A percentile compares a stretch with the other conserved stretches of the same genome.
Conservation (phyloP, 2,888 invertebrate species). For the Tipula vernalis region DNA sequence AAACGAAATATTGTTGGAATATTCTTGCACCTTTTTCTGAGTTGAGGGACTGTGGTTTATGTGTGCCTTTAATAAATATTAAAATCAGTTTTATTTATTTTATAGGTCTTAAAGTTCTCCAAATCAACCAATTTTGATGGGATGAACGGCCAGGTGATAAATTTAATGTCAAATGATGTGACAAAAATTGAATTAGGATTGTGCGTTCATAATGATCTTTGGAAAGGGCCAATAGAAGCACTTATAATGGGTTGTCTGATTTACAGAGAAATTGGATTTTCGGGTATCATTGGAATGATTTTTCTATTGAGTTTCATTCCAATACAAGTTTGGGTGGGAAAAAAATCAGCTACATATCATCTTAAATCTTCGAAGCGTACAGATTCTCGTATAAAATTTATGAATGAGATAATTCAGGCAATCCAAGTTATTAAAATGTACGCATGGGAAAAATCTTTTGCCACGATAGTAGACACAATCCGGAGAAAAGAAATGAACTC, state of each 20-base stretch:
- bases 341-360: constrained; percentile 51
- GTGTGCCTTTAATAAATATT: too few species aligned
- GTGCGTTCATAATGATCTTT: constrained; percentile 79
- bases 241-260: constrained; percentile 40
- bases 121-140: constrained; percentile 76
- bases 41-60: too few species aligned
- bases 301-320: constrained; percentile 61
- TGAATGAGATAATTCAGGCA: constrained; percentile 79
- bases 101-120: constrained; percentile 47
- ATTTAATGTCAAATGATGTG: constrained; percentile 92
- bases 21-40: not conserved
- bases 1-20: not conserved
- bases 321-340: constrained; percentile 59
- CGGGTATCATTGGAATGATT: constrained; percentile 56
- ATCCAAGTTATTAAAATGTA: constrained; percentile 84
- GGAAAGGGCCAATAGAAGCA: constrained; percentile 70
- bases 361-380: constrained; percentile 62
- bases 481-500: constrained; percentile 59
- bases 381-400: constrained; percentile 72
- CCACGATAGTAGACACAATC: constrained; percentile 55
- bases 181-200: constrained; percentile 83
- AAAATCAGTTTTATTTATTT: not conserved
- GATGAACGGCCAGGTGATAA: constrained; percentile 64
- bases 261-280: constrained; percentile 46
- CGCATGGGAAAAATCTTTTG: constrained; percentile 74